phyloP scores from a whole-genome alignment of 2,113 vertebrate species.

The Phalacrocorax pelagicus region DNA sequence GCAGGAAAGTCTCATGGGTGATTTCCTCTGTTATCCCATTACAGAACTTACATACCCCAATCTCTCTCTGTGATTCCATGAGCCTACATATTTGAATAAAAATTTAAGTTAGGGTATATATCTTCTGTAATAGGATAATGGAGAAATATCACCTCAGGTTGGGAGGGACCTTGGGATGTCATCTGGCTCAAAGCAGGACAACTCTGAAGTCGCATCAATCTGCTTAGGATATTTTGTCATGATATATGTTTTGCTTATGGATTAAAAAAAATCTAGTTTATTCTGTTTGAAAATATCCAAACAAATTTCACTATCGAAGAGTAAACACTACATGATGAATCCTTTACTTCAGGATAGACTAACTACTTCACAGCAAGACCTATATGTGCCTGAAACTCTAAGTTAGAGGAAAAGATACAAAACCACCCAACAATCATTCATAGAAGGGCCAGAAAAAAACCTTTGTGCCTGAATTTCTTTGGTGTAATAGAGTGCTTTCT shows the following conservation, averaged over 20 bases:
- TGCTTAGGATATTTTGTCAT: not conserved
- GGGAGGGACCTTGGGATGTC: not conserved
- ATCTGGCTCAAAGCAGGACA: not conserved
- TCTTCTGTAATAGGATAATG: not conserved
- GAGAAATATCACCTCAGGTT: not conserved
- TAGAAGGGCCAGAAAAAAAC: not conserved
- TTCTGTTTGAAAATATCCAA: not conserved
- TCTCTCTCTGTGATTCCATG: not conserved
- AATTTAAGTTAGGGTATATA: not conserved
- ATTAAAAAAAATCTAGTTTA: not conserved
- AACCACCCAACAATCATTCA: not conserved
- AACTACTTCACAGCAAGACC: not conserved
- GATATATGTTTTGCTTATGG: not conserved
- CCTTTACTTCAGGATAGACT: not conserved
- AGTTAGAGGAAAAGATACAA: not conserved
- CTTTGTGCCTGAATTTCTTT: not conserved
- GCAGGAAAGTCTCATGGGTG: not conserved
- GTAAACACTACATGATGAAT: not conserved
- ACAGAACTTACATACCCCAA: not conserved
- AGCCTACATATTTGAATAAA: not conserved
- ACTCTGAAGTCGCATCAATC: not conserved
- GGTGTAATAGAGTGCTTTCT: not conserved
- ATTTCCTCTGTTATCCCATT: not conserved
- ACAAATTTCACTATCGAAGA: not conserved
- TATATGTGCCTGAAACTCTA: not conserved